These are phyloP conservation scores for Pelmatolapia mariae DNA, from an alignment of 2,113 vertebrate species.

Conservation along the genomic window DNA sequence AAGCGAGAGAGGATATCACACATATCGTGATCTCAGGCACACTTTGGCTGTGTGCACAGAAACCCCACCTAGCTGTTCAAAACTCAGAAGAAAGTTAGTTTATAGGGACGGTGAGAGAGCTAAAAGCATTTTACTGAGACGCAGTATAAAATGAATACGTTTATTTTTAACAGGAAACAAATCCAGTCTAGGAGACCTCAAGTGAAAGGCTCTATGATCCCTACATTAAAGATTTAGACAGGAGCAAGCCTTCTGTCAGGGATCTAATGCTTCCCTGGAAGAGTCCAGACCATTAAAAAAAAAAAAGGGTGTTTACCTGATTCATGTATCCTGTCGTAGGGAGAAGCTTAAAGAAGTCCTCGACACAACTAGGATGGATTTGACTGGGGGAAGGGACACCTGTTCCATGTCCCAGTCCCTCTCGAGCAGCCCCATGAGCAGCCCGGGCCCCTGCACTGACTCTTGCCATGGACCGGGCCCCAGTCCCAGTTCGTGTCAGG, in stretches of 20 bases:
- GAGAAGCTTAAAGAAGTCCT: constrained; percentile 92
- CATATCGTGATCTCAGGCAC: not conserved
- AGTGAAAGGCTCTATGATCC: not conserved
- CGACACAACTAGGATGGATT: constrained; percentile 72
- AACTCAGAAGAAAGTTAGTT: not conserved
- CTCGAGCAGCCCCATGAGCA: constrained; percentile 61
- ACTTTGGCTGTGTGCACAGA: not conserved
- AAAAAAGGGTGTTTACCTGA: not conserved
- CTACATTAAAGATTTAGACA: not conserved
- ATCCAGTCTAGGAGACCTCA: not conserved
- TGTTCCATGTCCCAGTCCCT: constrained; percentile 66
- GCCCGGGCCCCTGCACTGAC: constrained; percentile 20
- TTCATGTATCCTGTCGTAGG: constrained; percentile 52
- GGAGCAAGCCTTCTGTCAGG: not conserved
- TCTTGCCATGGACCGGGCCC: constrained; percentile 45
- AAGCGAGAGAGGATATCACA: not conserved
- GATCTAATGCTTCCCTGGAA: not conserved
- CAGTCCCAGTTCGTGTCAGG: constrained; percentile 50
- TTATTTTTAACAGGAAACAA: not conserved
- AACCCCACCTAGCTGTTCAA: not conserved
- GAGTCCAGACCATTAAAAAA: not conserved
- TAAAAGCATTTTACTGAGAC: not conserved
- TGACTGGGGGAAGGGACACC: constrained; percentile 64
- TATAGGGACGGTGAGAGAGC: not conserved
- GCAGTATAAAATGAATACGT: not conserved